These are phyloP conservation scores for Phalacrocorax pelagicus DNA, from an alignment of 2,113 vertebrate genomes.

Conservation along the genomic window DNA sequence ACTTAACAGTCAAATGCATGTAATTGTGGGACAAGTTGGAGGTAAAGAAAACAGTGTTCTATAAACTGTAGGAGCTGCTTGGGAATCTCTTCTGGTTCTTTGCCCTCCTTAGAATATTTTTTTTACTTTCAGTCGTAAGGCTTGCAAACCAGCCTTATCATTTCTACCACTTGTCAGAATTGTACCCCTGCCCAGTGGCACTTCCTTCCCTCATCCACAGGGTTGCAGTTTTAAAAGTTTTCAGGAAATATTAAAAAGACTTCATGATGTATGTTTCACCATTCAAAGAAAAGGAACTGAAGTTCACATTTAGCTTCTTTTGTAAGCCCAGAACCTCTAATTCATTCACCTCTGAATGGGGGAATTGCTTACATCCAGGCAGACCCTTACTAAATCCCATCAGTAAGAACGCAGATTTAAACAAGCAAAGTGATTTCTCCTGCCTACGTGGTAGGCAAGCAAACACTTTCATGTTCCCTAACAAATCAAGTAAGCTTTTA, in stretches of 20 bases:
- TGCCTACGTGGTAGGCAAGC: not conserved
- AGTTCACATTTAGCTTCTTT: not conserved
- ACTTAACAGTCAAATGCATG: not conserved
- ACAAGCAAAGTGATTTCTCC: not conserved
- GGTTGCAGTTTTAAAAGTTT: not conserved
- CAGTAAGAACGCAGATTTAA: not conserved
- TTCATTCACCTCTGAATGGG: not conserved
- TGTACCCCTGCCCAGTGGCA: not conserved
- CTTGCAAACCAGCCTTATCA: not conserved
- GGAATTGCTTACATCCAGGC: not conserved
- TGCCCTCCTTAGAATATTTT: not conserved
- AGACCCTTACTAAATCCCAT: not conserved
- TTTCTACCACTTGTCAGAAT: not conserved
- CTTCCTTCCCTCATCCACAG: not conserved
- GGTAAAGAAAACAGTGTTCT: not conserved
- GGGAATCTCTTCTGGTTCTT: not conserved
- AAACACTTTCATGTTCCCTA: not conserved
- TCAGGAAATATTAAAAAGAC: not conserved
- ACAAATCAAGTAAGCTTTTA: not conserved
- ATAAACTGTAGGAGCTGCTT: not conserved
- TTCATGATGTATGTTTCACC: not conserved
- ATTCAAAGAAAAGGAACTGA: not conserved
- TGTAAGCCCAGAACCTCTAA: not conserved
- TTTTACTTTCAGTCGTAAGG: not conserved
- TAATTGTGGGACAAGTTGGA: not conserved